phyloP scores from a whole-genome alignment of 2,113 vertebrate genomes.

The Oreotrochilus melanogaster region DNA sequence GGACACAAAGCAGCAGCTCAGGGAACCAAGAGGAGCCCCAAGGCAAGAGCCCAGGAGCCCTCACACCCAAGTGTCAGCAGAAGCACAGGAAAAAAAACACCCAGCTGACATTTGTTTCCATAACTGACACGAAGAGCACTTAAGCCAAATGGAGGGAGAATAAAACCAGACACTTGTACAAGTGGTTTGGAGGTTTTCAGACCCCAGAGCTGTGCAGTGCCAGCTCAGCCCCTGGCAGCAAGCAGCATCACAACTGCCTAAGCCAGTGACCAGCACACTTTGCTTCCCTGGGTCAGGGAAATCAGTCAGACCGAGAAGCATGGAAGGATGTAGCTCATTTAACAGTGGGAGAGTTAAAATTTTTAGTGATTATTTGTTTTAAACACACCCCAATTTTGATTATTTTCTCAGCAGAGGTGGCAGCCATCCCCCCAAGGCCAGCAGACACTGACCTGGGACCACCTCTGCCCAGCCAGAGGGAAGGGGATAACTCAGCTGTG shows the following conservation, averaged over 20 bases:
- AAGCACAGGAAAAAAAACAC: neutral
- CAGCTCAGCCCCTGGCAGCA: slow-evolving; percentile 78
- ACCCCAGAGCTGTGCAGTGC: slow-evolving; percentile 68
- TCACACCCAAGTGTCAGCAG: accelerated
- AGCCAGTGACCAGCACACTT: slow-evolving; percentile 74
- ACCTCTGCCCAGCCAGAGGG: too few species aligned
- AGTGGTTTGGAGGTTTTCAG: slow-evolving; percentile 71
- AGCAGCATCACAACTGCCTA: slow-evolving; percentile 76
- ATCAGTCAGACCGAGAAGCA: slow-evolving; percentile 38
- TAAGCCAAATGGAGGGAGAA: neutral
- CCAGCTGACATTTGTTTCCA: neutral
- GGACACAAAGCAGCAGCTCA: neutral
- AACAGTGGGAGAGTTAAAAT: neutral
- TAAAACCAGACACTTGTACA: neutral
- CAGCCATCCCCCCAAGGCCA: neutral
- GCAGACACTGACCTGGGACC: too few species aligned
- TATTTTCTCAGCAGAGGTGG: neutral
- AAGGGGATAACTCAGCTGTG: neutral
- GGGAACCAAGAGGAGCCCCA: too few species aligned
- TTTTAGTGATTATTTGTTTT: neutral
- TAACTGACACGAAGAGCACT: neutral
- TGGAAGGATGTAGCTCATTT: neutral
- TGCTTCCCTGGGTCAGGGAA: slow-evolving; percentile 57
- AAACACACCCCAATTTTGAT: neutral
- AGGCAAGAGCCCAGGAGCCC: neutral